Evolutionary conservation across 2,113 vertebrate genomes (phyloP).

Genomic region (Oreamnos americanus): DNA sequence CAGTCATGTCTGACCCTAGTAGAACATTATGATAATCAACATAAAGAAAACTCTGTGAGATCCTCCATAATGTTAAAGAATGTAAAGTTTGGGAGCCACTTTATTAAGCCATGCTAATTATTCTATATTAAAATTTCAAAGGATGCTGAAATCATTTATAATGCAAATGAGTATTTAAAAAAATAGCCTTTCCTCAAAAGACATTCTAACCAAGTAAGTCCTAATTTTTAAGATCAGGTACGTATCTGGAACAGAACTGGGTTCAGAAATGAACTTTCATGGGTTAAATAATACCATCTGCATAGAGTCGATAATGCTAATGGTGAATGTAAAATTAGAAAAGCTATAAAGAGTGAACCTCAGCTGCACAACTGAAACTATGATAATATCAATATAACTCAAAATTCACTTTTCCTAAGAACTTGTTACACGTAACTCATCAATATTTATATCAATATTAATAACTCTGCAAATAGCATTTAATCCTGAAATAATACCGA

Average conservation of each 20-base stretch:
- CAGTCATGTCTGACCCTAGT: neutral
- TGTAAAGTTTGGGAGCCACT: neutral
- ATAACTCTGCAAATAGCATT: neutral
- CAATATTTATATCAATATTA: neutral
- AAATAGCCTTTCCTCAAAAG: neutral
- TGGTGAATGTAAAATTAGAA: constrained; percentile 38
- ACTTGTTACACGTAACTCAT: neutral
- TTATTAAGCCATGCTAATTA: constrained; percentile 10
- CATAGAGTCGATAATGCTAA: neutral
- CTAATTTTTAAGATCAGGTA: neutral
- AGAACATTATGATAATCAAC: neutral
- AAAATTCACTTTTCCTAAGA: constrained; percentile 40
- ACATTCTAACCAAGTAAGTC: constrained; percentile 38
- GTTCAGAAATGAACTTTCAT: constrained; percentile 53
- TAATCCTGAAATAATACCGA: neutral
- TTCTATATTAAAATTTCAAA: neutral
- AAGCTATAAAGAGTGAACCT: constrained; percentile 26
- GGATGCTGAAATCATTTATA: neutral
- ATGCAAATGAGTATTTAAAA: neutral
- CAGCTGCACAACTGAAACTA: constrained; percentile 45
- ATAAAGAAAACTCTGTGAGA: neutral
- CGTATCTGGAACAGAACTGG: neutral
- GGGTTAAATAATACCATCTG: constrained; percentile 19
- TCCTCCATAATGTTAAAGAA: neutral
- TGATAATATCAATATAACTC: constrained; percentile 37